Evolutionary conservation across 2,888 invertebrate genomes (phyloP).

Genomic region (Drosophila hamatofila): DNA sequence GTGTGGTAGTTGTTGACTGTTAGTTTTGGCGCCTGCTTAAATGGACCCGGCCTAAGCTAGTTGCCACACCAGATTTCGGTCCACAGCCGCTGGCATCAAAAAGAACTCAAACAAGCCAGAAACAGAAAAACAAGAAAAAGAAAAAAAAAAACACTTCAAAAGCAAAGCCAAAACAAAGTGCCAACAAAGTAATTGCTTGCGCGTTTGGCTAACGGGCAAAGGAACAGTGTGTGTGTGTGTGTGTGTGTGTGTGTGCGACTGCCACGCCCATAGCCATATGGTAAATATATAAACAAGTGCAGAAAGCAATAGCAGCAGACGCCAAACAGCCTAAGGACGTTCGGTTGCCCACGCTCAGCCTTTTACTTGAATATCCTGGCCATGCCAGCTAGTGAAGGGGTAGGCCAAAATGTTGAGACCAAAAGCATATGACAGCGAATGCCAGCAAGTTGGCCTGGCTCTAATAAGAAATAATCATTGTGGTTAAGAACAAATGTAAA

Average conservation of each 20-base stretch:
- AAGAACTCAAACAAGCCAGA: constrained; percentile 12
- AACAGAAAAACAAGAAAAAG: not conserved
- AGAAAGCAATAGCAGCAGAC: constrained; percentile 27
- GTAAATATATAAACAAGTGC: constrained; percentile 51
- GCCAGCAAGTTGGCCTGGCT: not conserved
- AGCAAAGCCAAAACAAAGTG: constrained; percentile 65
- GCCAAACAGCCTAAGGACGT: constrained; percentile 16
- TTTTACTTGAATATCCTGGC: constrained; percentile 23
- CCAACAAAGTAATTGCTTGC: constrained; percentile 73
- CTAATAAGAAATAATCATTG: not conserved
- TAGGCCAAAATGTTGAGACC: not conserved
- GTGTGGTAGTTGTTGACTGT: constrained; percentile 25
- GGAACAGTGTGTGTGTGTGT: constrained; percentile 6
- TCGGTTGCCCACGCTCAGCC: constrained; percentile 2
- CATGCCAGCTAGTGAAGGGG: not conserved
- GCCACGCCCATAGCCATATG: constrained; percentile 54
- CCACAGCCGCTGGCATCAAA: constrained; percentile 35
- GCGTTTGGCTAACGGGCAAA: constrained; percentile 44
- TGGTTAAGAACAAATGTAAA: not conserved
- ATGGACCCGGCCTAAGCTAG: constrained; percentile 13
- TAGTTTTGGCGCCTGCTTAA: constrained; percentile 29
- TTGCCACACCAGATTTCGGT: constrained; percentile 13
- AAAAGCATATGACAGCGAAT: not conserved
- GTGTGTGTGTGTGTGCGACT: constrained; percentile 5
- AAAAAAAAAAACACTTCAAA: constrained; percentile 49